phyloP scores from a whole-genome alignment of 2,797 vertebrate species.

The Leptoclinus maculatus region DNA sequence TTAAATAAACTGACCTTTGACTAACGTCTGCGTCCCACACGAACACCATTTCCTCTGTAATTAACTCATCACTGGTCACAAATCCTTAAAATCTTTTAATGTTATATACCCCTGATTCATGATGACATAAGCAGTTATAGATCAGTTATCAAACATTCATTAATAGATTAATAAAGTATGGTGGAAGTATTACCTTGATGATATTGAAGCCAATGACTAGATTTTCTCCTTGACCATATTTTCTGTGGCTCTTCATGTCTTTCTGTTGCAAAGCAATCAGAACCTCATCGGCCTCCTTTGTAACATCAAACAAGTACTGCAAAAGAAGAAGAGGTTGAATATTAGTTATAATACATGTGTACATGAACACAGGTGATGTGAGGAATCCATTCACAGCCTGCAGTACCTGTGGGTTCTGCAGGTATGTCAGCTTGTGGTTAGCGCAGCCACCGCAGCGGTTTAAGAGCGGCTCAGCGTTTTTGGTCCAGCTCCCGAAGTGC shows the following conservation, averaged over 20 bases:
- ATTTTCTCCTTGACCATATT: conserved; percentile 87
- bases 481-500: conserved; percentile 88
- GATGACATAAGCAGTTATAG: neutral
- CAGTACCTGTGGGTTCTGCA: conserved; percentile 92
- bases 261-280: conserved; percentile 92
- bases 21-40: conserved; percentile 17
- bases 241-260: conserved; percentile 88
- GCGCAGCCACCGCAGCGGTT: conserved; percentile 93
- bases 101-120: neutral
- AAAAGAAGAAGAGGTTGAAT: conserved; percentile 45
- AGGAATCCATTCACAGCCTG: neutral
- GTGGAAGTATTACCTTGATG: conserved; percentile 84
- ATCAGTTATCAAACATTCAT: neutral
- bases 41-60: conserved; percentile 2
- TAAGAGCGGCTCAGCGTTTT: conserved; percentile 85
- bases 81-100: neutral
- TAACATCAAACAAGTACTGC: conserved; percentile 92
- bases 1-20: conserved; percentile 33
- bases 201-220: conserved; percentile 90
- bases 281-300: conserved; percentile 88
- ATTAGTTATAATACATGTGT: neutral
- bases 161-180: neutral
- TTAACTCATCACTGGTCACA: conserved; percentile 4
- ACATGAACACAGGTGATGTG: neutral
- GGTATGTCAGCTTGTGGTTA: conserved; percentile 90